Evolutionary conservation across 1,140 invertebrate species (phyloP).

Genomic region (Apis laboriosa): DNA sequence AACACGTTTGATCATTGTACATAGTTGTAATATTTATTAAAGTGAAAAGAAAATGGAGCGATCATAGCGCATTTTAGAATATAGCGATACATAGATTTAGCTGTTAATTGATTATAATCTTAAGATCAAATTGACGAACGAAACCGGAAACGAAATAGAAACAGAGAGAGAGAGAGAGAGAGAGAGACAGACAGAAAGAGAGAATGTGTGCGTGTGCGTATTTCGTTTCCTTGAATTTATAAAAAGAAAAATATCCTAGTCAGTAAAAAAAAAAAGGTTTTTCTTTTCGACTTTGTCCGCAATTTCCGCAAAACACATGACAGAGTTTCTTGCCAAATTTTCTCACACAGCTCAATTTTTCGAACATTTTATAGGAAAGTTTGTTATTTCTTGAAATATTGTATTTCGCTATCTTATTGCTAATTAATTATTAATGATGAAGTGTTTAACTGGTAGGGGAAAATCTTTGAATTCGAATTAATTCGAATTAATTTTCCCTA

Average conservation of each 20-base stretch:
- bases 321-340: conserved; percentile 76
- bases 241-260: conserved; percentile 73
- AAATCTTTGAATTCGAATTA: not conserved
- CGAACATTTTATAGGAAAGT: conserved; percentile 46
- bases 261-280: conserved; percentile 59
- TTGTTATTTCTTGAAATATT: conserved; percentile 71
- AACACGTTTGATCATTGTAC: conserved; percentile 70
- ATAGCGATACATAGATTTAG: conserved; percentile 62
- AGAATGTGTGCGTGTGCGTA: not conserved
- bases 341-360: conserved; percentile 70
- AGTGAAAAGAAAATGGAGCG: conserved; percentile 53
- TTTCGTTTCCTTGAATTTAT: conserved; percentile 49
- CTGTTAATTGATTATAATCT: conserved; percentile 62
- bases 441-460: conserved; percentile 30
- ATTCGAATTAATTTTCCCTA: not conserved
- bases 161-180: not conserved
- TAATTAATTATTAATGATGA: conserved; percentile 62
- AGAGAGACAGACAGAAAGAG: not conserved
- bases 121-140: conserved; percentile 47
- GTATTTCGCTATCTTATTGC: conserved; percentile 68
- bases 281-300: conserved; percentile 48
- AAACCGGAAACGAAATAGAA: conserved; percentile 34
- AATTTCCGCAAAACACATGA: conserved; percentile 15
- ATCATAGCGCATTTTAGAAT: conserved; percentile 64
- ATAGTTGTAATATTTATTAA: conserved; percentile 81